phyloP scores from a whole-genome alignment of 2,888 invertebrate species.

The Epistrophella euchroma region DNA sequence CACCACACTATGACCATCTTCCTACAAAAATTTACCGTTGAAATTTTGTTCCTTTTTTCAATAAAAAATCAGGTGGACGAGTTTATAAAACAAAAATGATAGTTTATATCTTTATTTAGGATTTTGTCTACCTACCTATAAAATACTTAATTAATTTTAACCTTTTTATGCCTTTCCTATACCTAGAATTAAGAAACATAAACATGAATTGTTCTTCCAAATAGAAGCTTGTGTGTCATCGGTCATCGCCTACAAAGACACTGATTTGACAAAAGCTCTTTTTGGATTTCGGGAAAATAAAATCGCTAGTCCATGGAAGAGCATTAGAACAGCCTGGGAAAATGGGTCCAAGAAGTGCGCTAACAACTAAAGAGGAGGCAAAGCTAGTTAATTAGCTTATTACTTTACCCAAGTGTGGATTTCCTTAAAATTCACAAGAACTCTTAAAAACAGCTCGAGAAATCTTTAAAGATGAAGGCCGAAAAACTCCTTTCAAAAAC shows the following conservation, averaged over 20 bases:
- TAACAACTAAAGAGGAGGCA: background rate
- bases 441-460: background rate
- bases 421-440: background rate
- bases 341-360: background rate
- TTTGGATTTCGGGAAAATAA: background rate
- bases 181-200: background rate
- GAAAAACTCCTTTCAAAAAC: constrained; percentile 5
- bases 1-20: too few species aligned
- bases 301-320: background rate
- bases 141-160: background rate
- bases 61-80: too few species aligned
- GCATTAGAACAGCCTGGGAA: constrained; percentile 1
- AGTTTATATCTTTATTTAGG: background rate
- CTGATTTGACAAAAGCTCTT: background rate
- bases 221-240: background rate
- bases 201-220: background rate
- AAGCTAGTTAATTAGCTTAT: background rate
- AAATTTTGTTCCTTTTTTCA: too few species aligned
- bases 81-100: too few species aligned
- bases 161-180: background rate
- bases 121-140: background rate
- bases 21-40: too few species aligned
- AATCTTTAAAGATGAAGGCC: constrained; percentile 5
- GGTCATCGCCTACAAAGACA: background rate
- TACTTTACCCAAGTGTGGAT: background rate